These are phyloP conservation scores for Dreissena polymorpha DNA, from an alignment of 1,140 invertebrate species.

Conservation along the genomic window DNA sequence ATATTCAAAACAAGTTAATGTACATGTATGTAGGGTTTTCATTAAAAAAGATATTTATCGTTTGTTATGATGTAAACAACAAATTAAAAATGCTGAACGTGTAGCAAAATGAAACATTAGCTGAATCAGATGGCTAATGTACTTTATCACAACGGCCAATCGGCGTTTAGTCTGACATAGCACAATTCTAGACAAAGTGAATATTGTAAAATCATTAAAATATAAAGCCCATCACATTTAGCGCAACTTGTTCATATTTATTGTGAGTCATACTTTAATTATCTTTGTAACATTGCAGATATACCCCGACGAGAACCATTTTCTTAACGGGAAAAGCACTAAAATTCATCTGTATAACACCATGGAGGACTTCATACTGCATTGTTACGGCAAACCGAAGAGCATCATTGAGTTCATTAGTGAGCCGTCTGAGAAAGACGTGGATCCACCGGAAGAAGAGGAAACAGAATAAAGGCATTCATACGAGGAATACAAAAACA, in stretches of 20 bases:
- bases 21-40: too few species aligned
- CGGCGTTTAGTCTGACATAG: background rate
- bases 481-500: background rate
- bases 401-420: slow-evolving; percentile 59
- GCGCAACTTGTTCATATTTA: background rate
- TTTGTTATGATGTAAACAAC: too few species aligned
- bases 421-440: slow-evolving; percentile 34
- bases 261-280: background rate
- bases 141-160: background rate
- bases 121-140: background rate
- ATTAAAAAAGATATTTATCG: too few species aligned
- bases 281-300: slow-evolving; percentile 83
- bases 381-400: slow-evolving; percentile 53
- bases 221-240: background rate
- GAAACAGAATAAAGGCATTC: slow-evolving; percentile 12
- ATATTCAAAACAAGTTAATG: too few species aligned
- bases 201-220: background rate
- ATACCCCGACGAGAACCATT: slow-evolving; percentile 94
- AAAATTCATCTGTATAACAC: slow-evolving; percentile 91
- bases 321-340: slow-evolving; percentile 85
- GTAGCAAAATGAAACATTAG: too few species aligned
- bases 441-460: slow-evolving; percentile 41
- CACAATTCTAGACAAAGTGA: background rate
- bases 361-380: slow-evolving; percentile 90
- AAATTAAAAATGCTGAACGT: too few species aligned